phyloP scores from a whole-genome alignment of 2,888 invertebrate genomes.

The Podotricha telesiphe region DNA sequence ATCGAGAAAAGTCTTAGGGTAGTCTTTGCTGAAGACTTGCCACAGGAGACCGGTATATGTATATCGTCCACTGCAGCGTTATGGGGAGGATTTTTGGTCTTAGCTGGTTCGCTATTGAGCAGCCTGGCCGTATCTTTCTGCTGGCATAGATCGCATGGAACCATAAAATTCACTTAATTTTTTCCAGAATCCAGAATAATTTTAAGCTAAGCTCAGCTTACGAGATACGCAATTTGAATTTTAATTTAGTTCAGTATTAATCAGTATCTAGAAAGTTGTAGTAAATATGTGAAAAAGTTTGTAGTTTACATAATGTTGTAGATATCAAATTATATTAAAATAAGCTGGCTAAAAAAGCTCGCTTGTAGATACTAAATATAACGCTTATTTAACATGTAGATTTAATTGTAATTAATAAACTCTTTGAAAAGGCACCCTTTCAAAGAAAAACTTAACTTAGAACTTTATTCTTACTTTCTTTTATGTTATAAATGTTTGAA shows the following conservation, averaged over 20 bases:
- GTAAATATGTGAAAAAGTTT: no score
- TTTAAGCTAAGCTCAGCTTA: not conserved
- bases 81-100: conserved; percentile 83
- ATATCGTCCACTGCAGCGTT: conserved; percentile 86
- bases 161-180: conserved; percentile 62
- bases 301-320: not conserved
- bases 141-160: conserved; percentile 70
- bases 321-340: not conserved
- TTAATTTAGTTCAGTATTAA: conserved; percentile 19
- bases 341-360: not conserved
- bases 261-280: not conserved
- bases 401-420: not conserved
- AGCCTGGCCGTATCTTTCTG: conserved; percentile 70
- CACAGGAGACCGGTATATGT: conserved; percentile 80
- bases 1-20: conserved; percentile 87
- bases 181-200: not conserved
- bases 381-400: conserved; percentile 16
- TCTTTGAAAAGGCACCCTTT: conserved; percentile 9
- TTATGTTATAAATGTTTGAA: not conserved
- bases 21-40: conserved; percentile 87
- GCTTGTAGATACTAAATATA: conserved; percentile 9
- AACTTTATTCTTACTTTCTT: not conserved
- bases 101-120: conserved; percentile 84
- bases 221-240: conserved; percentile 2
- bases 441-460: not conserved